Evolutionary conservation across 2,888 invertebrate genomes (phyloP).

Genomic region (Apamea sordens): DNA sequence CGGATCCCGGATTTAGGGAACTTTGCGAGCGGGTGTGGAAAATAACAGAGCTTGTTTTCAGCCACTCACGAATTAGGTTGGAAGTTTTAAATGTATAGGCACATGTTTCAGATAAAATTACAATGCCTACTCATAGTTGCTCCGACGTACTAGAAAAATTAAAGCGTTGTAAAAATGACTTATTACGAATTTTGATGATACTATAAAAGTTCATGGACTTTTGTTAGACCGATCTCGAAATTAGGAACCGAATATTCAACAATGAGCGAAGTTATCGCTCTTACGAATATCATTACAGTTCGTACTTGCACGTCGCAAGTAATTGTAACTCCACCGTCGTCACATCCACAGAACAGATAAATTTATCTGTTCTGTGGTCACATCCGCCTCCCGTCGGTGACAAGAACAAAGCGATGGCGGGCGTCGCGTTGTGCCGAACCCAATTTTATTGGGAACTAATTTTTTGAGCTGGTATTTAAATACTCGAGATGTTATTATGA

Average conservation of each 20-base stretch:
- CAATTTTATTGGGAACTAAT: too few relatives aligned
- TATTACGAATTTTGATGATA: not conserved
- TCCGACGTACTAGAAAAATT: not conserved
- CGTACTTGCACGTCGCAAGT: not conserved
- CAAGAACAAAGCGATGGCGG: conserved; percentile 23
- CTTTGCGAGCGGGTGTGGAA: not conserved
- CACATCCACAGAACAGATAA: too few relatives aligned
- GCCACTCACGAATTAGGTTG: not conserved
- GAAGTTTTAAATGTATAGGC: not conserved
- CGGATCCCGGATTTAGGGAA: too few relatives aligned
- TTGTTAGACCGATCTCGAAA: not conserved
- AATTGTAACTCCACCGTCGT: conserved; percentile 1
- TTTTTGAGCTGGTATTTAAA: too few relatives aligned
- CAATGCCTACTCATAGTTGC: not conserved
- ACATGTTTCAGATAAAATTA: not conserved
- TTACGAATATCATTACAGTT: not conserved
- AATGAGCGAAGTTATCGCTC: not conserved
- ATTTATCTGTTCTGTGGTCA: too few relatives aligned
- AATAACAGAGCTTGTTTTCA: not conserved
- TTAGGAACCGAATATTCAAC: not conserved
- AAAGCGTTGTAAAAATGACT: not conserved
- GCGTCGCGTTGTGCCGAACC: conserved; percentile 5
- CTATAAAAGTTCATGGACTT: not conserved
- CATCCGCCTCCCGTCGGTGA: not conserved
- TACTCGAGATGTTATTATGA: too few relatives aligned